Conservation (phyloP, 2,113 vertebrate species). For the Megaptera novaeangliae region DNA sequence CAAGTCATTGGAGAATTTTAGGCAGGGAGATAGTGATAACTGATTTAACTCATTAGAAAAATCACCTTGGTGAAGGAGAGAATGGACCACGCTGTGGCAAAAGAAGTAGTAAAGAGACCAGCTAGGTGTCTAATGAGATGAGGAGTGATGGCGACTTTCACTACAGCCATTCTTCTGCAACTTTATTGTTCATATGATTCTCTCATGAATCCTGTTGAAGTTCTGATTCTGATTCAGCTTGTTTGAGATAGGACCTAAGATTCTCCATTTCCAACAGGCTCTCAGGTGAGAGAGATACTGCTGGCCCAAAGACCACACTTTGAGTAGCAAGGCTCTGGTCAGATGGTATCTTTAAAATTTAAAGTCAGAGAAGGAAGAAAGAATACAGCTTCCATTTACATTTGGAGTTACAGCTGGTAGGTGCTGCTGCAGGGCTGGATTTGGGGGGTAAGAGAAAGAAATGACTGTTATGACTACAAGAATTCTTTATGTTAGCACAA, state of each 20-base stretch:
- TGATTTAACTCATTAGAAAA: background rate
- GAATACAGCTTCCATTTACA: background rate
- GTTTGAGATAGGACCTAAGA: background rate
- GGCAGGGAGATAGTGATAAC: background rate
- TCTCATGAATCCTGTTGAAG: background rate
- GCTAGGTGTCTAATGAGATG: background rate
- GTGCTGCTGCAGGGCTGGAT: background rate
- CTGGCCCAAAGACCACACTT: background rate
- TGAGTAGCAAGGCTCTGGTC: background rate
- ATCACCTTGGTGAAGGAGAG: background rate
- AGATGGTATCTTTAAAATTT: background rate
- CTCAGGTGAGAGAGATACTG: background rate
- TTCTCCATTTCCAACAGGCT: background rate
- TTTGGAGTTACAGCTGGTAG: background rate
- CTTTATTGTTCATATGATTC: background rate
- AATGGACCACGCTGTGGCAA: background rate
- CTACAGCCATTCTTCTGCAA: background rate
- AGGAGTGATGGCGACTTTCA: background rate
- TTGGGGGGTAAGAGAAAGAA: background rate
- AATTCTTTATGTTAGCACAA: background rate
- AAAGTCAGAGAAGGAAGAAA: background rate
- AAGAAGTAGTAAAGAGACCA: background rate
- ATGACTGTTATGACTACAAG: background rate
- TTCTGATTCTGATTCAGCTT: background rate
- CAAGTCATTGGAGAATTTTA: background rate